Percentiles rank a stretch among this genome's conserved stretches.
Evolutionary conservation across 2,888 invertebrate genomes (phyloP).

Genomic region (Nomada goodeniana): DNA sequence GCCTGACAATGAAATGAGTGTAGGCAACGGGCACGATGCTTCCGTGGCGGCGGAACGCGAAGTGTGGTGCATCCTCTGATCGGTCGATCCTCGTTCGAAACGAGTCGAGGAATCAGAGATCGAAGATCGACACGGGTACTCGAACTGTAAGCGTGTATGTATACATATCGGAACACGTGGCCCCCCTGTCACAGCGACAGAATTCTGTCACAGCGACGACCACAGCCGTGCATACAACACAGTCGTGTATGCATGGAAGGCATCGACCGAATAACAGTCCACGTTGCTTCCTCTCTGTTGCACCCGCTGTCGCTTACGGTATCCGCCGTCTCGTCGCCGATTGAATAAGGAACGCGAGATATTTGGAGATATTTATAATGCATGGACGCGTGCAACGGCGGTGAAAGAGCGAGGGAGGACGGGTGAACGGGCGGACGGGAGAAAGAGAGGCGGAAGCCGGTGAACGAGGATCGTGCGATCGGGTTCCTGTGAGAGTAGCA

Average conservation of each 20-base stretch:
- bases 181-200: background rate
- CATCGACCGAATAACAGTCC: constrained; percentile 64
- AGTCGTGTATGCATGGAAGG: constrained; percentile 21
- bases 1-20: too few relatives aligned
- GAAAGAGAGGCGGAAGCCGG: constrained; percentile 30
- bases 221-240: constrained; percentile 25
- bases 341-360: constrained; percentile 72
- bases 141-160: too few relatives aligned
- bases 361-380: constrained; percentile 77
- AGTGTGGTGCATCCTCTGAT: too few relatives aligned
- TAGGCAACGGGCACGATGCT: too few relatives aligned
- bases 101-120: too few relatives aligned
- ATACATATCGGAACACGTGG: background rate
- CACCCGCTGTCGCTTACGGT: background rate
- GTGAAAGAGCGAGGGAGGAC: constrained; percentile 7
- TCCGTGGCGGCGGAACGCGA: too few relatives aligned
- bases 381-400: constrained; percentile 67
- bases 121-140: too few relatives aligned
- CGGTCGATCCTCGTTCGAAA: too few relatives aligned
- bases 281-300: constrained; percentile 7
- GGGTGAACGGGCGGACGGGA: background rate
- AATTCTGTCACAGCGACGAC: constrained; percentile 34
- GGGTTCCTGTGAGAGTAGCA: constrained; percentile 10
- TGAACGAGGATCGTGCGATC: constrained; percentile 30
- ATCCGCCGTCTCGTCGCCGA: constrained; percentile 27